Conservation (phyloP, 2,888 invertebrate genomes). For the Protonemura montana region DNA sequence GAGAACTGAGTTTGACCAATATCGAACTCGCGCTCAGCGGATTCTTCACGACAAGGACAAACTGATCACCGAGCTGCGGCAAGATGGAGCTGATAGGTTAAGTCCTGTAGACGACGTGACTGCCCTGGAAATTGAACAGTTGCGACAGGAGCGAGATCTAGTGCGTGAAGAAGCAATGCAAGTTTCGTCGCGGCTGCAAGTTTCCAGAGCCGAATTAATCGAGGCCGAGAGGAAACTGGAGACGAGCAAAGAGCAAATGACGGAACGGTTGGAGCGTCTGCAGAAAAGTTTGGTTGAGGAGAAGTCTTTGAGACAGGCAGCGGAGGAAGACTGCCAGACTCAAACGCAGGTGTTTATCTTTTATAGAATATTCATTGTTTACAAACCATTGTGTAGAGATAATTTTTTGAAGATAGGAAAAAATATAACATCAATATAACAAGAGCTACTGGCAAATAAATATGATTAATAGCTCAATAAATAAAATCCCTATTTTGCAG, state of each 20-base stretch:
- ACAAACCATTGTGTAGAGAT: too few relatives aligned
- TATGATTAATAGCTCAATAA: too few relatives aligned
- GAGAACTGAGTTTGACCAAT: slow-evolving; percentile 72
- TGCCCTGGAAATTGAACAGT: slow-evolving; percentile 65
- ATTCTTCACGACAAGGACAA: slow-evolving; percentile 81
- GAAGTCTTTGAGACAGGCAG: slow-evolving; percentile 56
- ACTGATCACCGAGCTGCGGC: slow-evolving; percentile 69
- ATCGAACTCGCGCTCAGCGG: slow-evolving; percentile 79
- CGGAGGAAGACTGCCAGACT: slow-evolving; percentile 59
- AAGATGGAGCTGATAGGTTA: slow-evolving; percentile 50
- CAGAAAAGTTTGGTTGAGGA: slow-evolving; percentile 62
- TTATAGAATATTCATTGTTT: not conserved
- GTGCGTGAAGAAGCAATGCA: slow-evolving; percentile 67
- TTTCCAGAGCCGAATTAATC: slow-evolving; percentile 61
- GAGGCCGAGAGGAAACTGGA: slow-evolving; percentile 61
- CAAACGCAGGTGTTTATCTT: slow-evolving; percentile 57
- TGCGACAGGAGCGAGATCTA: slow-evolving; percentile 67
- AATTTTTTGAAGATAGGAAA: too few relatives aligned
- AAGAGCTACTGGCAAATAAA: too few relatives aligned
- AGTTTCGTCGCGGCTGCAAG: slow-evolving; percentile 58
- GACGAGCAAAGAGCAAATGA: slow-evolving; percentile 58
- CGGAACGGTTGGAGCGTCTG: slow-evolving; percentile 59
- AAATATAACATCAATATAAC: too few relatives aligned
- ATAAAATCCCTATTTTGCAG: too few relatives aligned
- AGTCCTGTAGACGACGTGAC: slow-evolving; percentile 55